phyloP scores from a whole-genome alignment of 2,888 invertebrate species.

The Homarus gammarus region DNA sequence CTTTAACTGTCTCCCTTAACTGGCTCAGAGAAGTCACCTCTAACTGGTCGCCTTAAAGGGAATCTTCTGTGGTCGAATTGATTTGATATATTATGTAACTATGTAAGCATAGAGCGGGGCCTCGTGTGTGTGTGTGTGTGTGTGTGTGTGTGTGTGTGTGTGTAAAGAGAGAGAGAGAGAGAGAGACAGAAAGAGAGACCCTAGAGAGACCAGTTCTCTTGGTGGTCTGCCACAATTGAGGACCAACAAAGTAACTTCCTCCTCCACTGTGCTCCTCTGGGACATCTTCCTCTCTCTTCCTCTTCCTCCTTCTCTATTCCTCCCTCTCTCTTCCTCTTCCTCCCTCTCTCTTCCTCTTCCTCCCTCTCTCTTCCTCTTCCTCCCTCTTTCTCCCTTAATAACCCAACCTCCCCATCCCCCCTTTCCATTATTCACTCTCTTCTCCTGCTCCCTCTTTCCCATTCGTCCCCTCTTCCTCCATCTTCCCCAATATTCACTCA shows the following conservation, averaged over 20 bases:
- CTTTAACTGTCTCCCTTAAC: too few species aligned
- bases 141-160: neutral
- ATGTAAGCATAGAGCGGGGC: too few species aligned
- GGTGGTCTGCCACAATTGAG: too few species aligned
- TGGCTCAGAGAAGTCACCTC: too few species aligned
- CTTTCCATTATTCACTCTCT: neutral
- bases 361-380: constrained; percentile 16
- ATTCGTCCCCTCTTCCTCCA: neutral
- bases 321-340: constrained; percentile 16
- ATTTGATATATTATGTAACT: too few species aligned
- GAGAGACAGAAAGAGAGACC: too few species aligned
- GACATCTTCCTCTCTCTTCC: neutral
- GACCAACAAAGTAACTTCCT: neutral
- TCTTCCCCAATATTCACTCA: neutral
- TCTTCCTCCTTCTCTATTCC: neutral
- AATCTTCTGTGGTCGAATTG: too few species aligned
- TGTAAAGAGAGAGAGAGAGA: too few species aligned
- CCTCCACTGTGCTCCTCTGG: neutral
- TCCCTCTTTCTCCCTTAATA: constrained; percentile 18
- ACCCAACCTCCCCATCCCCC: neutral
- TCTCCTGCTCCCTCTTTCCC: neutral
- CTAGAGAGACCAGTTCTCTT: too few species aligned
- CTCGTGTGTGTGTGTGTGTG: neutral
- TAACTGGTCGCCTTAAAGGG: too few species aligned
- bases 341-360: constrained; percentile 17